Base-by-base conservation (phyloP, 1,140 invertebrate species). In the Drosophila pallidifrons region DNA sequence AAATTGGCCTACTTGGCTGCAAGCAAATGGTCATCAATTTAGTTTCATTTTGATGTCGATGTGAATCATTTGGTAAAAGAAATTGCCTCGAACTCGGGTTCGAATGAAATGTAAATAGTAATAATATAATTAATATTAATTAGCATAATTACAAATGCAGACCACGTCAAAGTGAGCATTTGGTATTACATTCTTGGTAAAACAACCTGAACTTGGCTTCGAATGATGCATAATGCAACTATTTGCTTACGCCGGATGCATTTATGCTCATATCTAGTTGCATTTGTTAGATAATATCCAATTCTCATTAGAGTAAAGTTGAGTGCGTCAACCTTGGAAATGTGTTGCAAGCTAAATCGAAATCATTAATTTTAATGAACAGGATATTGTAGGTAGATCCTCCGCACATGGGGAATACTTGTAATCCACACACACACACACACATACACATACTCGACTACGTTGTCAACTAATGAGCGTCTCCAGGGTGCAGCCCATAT, bases 291-390 rank as follows among this genome's bases (percentile, higher is more conserved):
- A 68, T 73, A 64, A 81, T 81, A 80, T 72, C 55, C 78, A 81
- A 75, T 79, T 61, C 60, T 75, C 72, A 76, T 81, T 80, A 72
- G 49, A 64, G 30, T 43, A 25, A 63, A 59, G 63, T 49, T 59
- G 52, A 66, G 13, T 32, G 70, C 43, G 10, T 51, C 66, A 70
- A 51, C 67, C 72, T 70, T 75, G 67, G 54, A 49, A 30, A n/a
- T 41, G 60, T 11, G 20, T 20, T 47, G 60, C 28, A 11, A 25
- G 58, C 45, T 70, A 69, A 77, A 63, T 67, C 66, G 59, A 81
- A 85, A 68, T 86, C 81, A 85, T 85, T 81, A 85, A 81, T 85
- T 81, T 81, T 85, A 86, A 85, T 85, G 82, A 85, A 85, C 75
- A 75, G 71, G 75, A 85, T 85, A 69, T 78, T 81, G 66, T 75